phyloP scores from a whole-genome alignment of 2,113 vertebrate species.

The Tichodroma muraria region DNA sequence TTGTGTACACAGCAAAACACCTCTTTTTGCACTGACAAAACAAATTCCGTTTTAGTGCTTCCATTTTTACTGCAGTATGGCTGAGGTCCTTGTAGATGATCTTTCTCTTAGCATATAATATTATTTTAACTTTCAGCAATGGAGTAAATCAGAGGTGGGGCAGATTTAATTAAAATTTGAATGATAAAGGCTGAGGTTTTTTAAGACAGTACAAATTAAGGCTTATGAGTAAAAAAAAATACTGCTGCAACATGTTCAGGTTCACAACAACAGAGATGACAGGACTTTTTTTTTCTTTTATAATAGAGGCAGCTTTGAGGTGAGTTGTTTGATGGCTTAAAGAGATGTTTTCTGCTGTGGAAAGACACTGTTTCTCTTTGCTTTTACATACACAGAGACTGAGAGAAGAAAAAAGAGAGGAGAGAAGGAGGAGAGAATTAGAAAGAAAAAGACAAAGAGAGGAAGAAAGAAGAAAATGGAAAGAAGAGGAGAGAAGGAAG shows the following conservation, averaged over 20 bases:
- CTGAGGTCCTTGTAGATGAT: not conserved
- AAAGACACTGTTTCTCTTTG: not conserved
- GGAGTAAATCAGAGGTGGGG: not conserved
- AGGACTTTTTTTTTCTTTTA: not conserved
- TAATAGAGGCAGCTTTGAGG: not conserved
- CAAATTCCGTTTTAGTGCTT: not conserved
- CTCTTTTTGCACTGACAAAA: not conserved
- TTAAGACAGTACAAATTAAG: not conserved
- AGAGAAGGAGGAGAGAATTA: slow-evolving; percentile 89
- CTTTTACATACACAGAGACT: slow-evolving; percentile 75
- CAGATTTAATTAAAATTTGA: not conserved
- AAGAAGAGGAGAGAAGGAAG: slow-evolving; percentile 92
- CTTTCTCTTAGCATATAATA: not conserved
- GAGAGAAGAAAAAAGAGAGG: slow-evolving; percentile 96
- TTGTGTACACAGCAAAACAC: not conserved
- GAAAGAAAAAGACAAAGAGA: slow-evolving; percentile 93
- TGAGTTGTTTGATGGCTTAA: not conserved
- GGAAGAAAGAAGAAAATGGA: slow-evolving; percentile 97
- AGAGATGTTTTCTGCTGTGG: not conserved
- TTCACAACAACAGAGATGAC: not conserved
- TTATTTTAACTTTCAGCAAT: not conserved
- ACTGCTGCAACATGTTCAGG: not conserved
- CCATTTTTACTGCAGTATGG: not conserved
- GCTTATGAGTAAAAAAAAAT: not conserved
- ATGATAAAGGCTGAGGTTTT: not conserved